phyloP scores from a whole-genome alignment of 2,888 invertebrate genomes.

The Zele albiditarsus region DNA sequence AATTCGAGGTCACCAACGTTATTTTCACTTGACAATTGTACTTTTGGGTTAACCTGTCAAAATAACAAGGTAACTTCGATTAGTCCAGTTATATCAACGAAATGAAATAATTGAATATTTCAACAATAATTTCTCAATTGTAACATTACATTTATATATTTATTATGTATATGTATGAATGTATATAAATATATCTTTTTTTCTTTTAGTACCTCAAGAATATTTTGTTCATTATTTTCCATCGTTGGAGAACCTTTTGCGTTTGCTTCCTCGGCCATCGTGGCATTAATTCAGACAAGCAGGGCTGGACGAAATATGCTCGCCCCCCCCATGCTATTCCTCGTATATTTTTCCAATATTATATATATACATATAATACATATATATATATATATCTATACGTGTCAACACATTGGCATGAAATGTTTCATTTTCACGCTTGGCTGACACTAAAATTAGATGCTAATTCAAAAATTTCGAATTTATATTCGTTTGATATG shows the following conservation, averaged over 20 bases:
- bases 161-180: constrained; percentile 23
- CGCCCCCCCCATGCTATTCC: not conserved
- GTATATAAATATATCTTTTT: not conserved
- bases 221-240: constrained; percentile 65
- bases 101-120: not conserved
- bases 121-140: not conserved
- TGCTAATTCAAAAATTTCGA: no score
- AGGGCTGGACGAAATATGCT: not conserved
- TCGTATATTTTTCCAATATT: not conserved
- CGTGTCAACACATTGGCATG: not conserved
- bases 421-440: no score
- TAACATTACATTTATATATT: not conserved
- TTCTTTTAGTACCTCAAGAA: constrained; percentile 63
- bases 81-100: not conserved
- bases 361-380: not conserved
- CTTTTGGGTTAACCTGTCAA: constrained; percentile 69
- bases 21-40: constrained; percentile 54
- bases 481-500: no score
- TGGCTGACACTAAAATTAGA: no score
- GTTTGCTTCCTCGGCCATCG: constrained; percentile 71
- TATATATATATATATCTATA: not conserved
- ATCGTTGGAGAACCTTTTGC: constrained; percentile 67
- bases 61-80: constrained; percentile 49
- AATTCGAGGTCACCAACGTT: constrained; percentile 76
- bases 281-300: constrained; percentile 61